phyloP scores from a whole-genome alignment of 2,113 vertebrate genomes.

The Gasterosteus aculeatus region DNA sequence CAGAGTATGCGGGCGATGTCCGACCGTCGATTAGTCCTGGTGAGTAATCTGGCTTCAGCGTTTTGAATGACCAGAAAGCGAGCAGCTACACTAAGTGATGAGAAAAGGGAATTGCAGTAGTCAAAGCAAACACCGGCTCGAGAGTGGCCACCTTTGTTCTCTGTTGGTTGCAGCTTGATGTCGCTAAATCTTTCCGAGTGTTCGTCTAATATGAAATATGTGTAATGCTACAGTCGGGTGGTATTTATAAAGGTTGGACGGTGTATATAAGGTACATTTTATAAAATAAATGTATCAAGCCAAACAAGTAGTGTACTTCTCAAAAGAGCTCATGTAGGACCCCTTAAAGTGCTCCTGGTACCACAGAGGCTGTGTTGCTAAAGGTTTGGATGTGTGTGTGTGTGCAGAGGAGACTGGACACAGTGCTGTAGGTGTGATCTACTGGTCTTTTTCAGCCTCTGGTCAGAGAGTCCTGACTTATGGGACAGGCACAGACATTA shows the following conservation, averaged over 20 bases:
- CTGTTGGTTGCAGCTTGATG: no score
- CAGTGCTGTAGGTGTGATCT: conserved; percentile 17
- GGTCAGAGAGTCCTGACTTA: conserved; percentile 33
- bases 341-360: neutral
- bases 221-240: no score
- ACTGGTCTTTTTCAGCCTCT: neutral
- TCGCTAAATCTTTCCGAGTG: no score
- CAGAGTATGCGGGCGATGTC: no score
- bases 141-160: no score
- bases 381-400: conserved; percentile 14
- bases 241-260: neutral
- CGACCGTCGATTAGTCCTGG: no score
- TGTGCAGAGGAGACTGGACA: neutral
- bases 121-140: no score
- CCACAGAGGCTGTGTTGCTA: conserved; percentile 3
- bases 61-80: no score
- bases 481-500: neutral
- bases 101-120: no score
- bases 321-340: neutral
- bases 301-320: neutral
- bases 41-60: no score
- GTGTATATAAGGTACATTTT: neutral
- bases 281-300: neutral
- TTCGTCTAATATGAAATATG: no score
- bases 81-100: no score